A percentile compares a stretch with the other conserved stretches of the same genome.
Conservation (phyloP, 2,113 vertebrate genomes). For the Lepisosteus oculatus region DNA sequence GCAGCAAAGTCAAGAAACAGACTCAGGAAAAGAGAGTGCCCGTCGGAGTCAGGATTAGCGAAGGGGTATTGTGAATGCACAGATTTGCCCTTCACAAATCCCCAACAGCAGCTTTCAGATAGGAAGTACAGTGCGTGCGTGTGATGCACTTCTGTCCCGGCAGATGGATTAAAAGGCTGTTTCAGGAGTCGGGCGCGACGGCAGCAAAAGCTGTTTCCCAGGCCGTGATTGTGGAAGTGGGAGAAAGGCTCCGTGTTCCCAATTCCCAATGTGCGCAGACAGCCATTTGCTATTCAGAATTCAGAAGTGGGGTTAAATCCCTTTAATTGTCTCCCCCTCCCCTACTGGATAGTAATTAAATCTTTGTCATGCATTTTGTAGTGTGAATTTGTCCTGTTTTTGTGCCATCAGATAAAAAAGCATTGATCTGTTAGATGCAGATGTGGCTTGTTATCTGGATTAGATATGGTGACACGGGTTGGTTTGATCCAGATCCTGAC, state of each 20-base stretch:
- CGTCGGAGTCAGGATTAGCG: neutral
- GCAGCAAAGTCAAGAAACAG: constrained; percentile 10
- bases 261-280: neutral
- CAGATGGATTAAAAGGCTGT: neutral
- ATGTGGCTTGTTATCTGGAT: too few species aligned
- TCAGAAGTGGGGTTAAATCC: too few species aligned
- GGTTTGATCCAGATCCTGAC: too few species aligned
- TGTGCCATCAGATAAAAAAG: too few species aligned
- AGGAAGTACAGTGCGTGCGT: neutral
- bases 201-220: constrained; percentile 9
- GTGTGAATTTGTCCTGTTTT: too few species aligned
- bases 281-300: neutral
- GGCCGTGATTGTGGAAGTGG: constrained; percentile 9
- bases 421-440: too few species aligned
- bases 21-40: neutral
- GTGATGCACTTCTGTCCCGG: too few species aligned
- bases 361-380: too few species aligned
- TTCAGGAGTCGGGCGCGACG: constrained; percentile 10
- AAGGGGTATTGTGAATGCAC: too few species aligned
- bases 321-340: too few species aligned
- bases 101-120: neutral
- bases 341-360: too few species aligned
- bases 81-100: neutral
- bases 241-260: neutral
- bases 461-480: too few species aligned